Base-by-base conservation (phyloP, 2,888 invertebrate species). In the Philhelius pedissequus region DNA sequence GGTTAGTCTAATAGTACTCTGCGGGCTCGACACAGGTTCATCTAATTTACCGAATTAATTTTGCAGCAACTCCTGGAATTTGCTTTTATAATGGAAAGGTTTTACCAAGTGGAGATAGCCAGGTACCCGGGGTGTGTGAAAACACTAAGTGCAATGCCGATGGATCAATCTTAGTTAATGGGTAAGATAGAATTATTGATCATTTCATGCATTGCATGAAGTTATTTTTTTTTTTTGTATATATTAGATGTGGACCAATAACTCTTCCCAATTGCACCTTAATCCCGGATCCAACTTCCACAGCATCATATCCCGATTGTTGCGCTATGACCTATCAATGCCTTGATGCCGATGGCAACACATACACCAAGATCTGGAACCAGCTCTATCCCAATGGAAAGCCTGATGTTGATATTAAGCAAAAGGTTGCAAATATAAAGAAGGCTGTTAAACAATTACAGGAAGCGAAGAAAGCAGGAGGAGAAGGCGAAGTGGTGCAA, bases 271-370 rank as follows among this genome's bases (percentile, higher is more conserved):
- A 87, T n/a, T 88, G 88, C 5, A 87, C 79, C 11, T 56, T 88
- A 4, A 11, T 87, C 54, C 86, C 86, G 54, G 86, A 86, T 0
- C 32, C 81, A 15, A 83, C 87, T 38, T 18, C 87, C 43, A 69
- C 82, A 18, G 87, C 87, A 30, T 86, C 86, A 3, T 88, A 88
- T 69, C 88, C 88, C 0, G 88, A 88, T 27, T 88, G 88, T 20
- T 88, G 88, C 56, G 87, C 87, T 52, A 87, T 88, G 88, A 88
- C 83, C 22, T 88, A 87, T 40, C 38, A 81, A 13, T 88, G 88
- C 54, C 62, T 32, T 15, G 15, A 62, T 40, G 68, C 69, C 3
- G 81, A 86, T 45, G 87, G 87, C 1, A 52, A 79, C 2, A 25
- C 56, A 18, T 43, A 77, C 6, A 81, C 86, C 30, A 86, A 62